Evolutionary conservation across 2,888 invertebrate species (phyloP), one percentile per base, ranked within the genome.

Genomic region (Pardosa pseudoannulata): DNA sequence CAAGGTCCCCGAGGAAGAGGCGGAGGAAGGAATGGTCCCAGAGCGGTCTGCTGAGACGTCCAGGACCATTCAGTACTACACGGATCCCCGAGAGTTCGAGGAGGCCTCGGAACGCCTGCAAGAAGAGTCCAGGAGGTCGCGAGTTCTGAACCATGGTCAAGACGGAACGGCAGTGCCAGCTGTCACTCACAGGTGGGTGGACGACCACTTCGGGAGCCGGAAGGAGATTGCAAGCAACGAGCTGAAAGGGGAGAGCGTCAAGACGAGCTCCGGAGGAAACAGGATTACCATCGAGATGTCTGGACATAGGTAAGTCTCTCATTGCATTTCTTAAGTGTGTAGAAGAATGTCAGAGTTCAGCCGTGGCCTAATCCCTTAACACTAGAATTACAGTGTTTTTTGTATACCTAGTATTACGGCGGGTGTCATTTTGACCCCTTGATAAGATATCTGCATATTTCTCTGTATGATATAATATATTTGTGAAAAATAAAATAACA

Each of bases 1-100:
- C 41, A 23, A 89, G 80, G 76, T 89, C 0, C 89, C 89, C 0
- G 89, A 89, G 65, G 85, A 89, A 13, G 86, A 86, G 36, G 74
- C 78, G 1, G 83, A 88, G 64, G 81, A 62, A 19, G 74, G 68
- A 3, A 70, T 80, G 74, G 73, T 88, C 0, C 88, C 88, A 0
- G 88, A 88, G 31, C 50, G 80, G 0, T 88, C 88, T 3, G 82
- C 73, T 6, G 87, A 87, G 23, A 82, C 73, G 0, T 39, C 81
- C 9, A 71, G 82, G 13, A 87, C 76, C 11, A 73, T 87, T 36
- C 81, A 87, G 79, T 87, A 87, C 73, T 87, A 82, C 68, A 79
- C 73, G 1, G 87, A 87, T 27, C 87, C 87, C 2, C 70, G 76
- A 19, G 87, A 87, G 28, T 87, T 87, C 36, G 32, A 87, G 56